Evolutionary conservation across 2,888 invertebrate genomes (phyloP), one percentile per base, ranked within the genome.

Genomic region (Phyllotreta striolata): DNA sequence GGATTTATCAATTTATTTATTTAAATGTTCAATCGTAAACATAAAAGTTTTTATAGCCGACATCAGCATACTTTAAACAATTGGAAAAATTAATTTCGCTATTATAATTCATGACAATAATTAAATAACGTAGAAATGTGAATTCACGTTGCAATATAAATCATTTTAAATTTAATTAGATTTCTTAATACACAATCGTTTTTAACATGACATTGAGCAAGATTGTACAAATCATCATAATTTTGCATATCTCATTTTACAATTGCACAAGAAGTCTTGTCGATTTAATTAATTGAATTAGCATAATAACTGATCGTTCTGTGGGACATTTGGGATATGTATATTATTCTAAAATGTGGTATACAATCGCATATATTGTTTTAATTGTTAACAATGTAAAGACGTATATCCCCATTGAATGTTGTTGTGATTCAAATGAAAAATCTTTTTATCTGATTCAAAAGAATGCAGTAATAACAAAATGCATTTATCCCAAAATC

Each of bases 401-500:
- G 1, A 3, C 4, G 24, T 24, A 24, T 4, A 24, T 24, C 2
- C 24, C 4, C 24, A 24, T 24, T 24, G 24, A 24, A 24, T 24
- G 24, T 24, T 24, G 24, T 24, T 24, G 24, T 24, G 24, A 24
- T 24, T 24, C 24, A 24, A 24, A 24, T 24, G 24, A 24, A 24
- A 24, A 24, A 24, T 24, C 24, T 24, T 24, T 24, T 24, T 24
- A 24, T 24, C 24, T 24, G 24, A 24, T 24, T 24, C 24, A 49
- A 35, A n/a, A 37, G 24, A 6, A 10, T 35, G 10, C 34, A 35
- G 35, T n/a, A 8, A 37, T 37, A 35, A 35, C 35, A 10, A 47
- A 47, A 47, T 6, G 13, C 60, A 38, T 41, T 13, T 52, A 44
- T 52, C 39, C 41, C 13, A 43, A 39, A 60, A 60, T 60, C 44